Evolutionary conservation across 2,797 vertebrate genomes (phyloP).

Genomic region (Cuculus canorus): DNA sequence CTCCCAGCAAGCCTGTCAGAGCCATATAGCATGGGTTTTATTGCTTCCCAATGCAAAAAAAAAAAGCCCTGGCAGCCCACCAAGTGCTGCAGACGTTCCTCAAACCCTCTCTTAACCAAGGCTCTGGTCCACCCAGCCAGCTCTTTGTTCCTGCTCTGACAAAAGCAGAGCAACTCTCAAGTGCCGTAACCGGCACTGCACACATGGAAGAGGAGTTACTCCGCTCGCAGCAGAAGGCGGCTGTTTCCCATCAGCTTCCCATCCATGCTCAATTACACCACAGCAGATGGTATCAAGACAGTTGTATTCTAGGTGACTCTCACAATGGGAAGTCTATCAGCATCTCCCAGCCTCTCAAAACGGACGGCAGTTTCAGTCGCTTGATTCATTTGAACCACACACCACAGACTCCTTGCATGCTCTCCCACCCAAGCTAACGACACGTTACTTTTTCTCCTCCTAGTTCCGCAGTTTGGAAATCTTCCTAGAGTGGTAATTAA

Average conservation of each 20-base stretch:
- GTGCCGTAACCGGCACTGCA: background rate
- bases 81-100: background rate
- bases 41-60: background rate
- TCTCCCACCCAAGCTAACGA: conserved; percentile 9
- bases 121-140: background rate
- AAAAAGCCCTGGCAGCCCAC: background rate
- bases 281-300: background rate
- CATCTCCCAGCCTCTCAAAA: background rate
- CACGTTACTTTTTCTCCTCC: background rate
- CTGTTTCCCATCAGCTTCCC: background rate
- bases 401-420: background rate
- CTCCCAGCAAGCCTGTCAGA: background rate
- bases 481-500: conserved; percentile 14
- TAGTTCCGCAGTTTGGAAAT: conserved; percentile 20
- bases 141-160: background rate
- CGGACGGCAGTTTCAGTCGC: background rate
- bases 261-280: background rate
- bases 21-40: background rate
- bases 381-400: background rate
- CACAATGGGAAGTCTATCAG: background rate
- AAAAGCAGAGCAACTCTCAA: background rate
- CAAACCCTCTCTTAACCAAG: background rate
- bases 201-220: background rate
- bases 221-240: background rate
- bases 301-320: background rate